Percentiles rank a stretch among this genome's conserved stretches.
These are phyloP conservation scores for Accipiter minullus DNA, from an alignment of 2,797 vertebrate genomes.

Conservation along the genomic window DNA sequence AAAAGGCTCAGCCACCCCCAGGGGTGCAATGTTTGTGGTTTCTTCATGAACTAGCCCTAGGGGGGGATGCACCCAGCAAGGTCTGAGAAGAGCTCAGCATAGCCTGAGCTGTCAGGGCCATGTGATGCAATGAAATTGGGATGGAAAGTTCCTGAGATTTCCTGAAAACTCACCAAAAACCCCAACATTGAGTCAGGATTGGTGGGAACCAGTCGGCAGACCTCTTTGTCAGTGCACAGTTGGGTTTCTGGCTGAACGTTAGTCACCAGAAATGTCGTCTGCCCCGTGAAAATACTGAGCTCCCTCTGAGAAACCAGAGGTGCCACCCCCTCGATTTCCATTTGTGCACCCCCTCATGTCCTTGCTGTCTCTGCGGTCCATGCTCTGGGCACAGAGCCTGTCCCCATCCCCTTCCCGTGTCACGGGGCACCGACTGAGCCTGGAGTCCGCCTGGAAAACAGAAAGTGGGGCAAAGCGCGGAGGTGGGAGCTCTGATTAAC, in stretches of 20 bases:
- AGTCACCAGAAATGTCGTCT: neutral
- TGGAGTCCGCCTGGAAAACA: neutral
- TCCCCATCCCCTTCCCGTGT: neutral
- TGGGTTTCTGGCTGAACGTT: neutral
- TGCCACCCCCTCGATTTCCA: accelerated
- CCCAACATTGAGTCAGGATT: accelerated
- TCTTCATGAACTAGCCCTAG: neutral
- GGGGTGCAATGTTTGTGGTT: neutral
- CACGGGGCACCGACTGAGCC: neutral
- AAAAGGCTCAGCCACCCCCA: neutral
- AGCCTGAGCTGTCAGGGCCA: neutral
- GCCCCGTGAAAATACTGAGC: neutral
- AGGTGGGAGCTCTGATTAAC: neutral
- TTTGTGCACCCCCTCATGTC: neutral
- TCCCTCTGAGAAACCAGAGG: neutral
- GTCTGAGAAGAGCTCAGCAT: neutral
- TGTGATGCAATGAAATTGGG: neutral
- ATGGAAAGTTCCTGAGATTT: neutral
- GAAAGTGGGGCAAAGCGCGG: neutral
- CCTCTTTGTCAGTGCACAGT: neutral
- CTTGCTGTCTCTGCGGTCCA: neutral
- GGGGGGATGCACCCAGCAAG: neutral
- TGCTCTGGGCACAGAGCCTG: neutral
- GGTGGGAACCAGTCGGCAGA: neutral
- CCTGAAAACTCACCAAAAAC: neutral